These are phyloP conservation scores for Apodemia hepburni DNA, from an alignment of 2,888 invertebrate species.

Conservation along the genomic window DNA sequence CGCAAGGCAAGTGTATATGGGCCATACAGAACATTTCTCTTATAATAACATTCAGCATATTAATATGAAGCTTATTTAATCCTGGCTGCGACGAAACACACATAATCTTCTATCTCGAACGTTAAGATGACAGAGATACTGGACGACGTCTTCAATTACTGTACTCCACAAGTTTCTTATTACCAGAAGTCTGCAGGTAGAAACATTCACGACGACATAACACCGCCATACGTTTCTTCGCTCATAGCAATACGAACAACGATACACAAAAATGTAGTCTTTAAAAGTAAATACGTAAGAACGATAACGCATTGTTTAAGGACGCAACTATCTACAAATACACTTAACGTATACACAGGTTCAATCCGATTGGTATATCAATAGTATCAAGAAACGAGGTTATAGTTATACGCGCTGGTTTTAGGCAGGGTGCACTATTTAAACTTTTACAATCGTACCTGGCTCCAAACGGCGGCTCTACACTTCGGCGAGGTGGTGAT, in stretches of 20 bases:
- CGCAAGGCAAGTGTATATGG: no score
- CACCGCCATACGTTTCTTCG: conserved; percentile 7
- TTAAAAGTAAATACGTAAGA: neutral
- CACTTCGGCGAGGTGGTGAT: conserved; percentile 71
- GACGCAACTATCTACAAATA: conserved; percentile 15
- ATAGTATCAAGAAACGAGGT: conserved; percentile 44
- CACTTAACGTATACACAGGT: conserved; percentile 47
- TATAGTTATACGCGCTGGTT: conserved; percentile 43
- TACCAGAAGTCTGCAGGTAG: neutral
- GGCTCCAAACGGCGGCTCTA: conserved; percentile 74
- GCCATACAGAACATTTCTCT: neutral
- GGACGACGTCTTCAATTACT: neutral
- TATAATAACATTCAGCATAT: neutral
- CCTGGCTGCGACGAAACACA: neutral
- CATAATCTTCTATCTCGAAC: neutral
- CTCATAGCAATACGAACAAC: conserved; percentile 1
- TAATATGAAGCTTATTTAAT: neutral
- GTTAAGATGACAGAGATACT: neutral
- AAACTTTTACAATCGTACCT: conserved; percentile 76
- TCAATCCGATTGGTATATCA: conserved; percentile 67
- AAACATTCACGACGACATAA: neutral
- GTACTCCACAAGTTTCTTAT: neutral
- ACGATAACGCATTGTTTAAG: conserved; percentile 6
- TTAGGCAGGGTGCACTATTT: conserved; percentile 58
- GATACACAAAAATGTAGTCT: neutral